Evolutionary conservation across 2,113 vertebrate genomes (phyloP).

Genomic region (Labrus mixtus): DNA sequence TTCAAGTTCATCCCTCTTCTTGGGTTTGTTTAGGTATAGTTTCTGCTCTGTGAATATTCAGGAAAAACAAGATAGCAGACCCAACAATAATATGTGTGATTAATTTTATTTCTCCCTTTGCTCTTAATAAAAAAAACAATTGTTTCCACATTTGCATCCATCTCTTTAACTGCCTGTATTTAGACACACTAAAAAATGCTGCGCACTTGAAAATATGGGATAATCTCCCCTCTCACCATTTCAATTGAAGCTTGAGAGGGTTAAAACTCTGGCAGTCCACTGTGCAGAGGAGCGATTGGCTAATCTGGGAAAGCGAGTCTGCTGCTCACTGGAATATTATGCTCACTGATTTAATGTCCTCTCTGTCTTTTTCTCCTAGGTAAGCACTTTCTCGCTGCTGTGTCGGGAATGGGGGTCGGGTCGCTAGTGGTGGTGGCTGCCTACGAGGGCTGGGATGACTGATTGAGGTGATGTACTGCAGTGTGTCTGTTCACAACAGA

Average conservation of each 20-base stretch:
- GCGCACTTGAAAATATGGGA: conserved; percentile 58
- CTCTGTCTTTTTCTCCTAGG: conserved; percentile 84
- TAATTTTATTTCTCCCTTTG: not conserved
- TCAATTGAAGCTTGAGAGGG: conserved; percentile 72
- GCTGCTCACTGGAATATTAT: conserved; percentile 78
- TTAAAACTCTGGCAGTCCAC: conserved; percentile 72
- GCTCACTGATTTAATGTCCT: conserved; percentile 81
- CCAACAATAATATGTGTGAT: not conserved
- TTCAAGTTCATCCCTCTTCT: conserved; percentile 33
- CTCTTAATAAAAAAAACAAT: conserved; percentile 25
- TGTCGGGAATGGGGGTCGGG: conserved; percentile 67
- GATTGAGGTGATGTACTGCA: conserved; percentile 85
- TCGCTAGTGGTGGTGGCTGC: conserved; percentile 64
- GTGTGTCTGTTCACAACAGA: conserved; percentile 73
- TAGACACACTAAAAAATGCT: conserved; percentile 68
- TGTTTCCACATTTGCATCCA: conserved; percentile 11
- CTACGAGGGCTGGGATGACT: conserved; percentile 75
- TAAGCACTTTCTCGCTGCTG: conserved; percentile 83
- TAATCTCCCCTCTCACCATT: conserved; percentile 79
- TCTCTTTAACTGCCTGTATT: conserved; percentile 26
- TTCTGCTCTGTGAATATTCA: conserved; percentile 51
- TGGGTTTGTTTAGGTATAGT: conserved; percentile 14
- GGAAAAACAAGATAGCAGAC: conserved; percentile 20
- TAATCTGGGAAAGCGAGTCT: conserved; percentile 79
- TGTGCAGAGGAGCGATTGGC: conserved; percentile 78